These are phyloP conservation scores for Drosophila phalerata DNA, from an alignment of 2,888 invertebrate genomes.

Conservation along the genomic window DNA sequence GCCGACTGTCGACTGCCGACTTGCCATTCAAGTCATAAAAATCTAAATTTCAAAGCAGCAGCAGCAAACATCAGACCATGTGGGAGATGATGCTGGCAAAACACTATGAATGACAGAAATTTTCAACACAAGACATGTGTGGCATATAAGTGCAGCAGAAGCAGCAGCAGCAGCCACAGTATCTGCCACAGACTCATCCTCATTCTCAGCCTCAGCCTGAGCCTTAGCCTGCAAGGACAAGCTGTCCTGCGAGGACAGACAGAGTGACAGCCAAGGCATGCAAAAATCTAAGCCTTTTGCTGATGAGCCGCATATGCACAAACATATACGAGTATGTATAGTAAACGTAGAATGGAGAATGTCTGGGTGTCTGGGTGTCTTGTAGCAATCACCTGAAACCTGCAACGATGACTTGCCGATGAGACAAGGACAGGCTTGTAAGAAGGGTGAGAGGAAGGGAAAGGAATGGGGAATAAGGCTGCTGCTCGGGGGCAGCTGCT, in stretches of 20 bases:
- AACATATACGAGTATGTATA: neutral
- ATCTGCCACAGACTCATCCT: neutral
- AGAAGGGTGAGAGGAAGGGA: neutral
- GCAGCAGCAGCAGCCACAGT: conserved; percentile 17
- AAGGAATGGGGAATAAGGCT: conserved; percentile 6
- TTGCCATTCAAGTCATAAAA: conserved; percentile 61
- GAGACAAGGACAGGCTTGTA: conserved; percentile 17
- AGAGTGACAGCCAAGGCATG: conserved; percentile 59
- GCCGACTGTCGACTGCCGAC: conserved; percentile 44
- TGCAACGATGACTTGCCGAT: conserved; percentile 45
- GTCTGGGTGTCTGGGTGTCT: conserved; percentile 2
- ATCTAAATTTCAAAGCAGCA: conserved; percentile 78
- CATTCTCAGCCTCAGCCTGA: conserved; percentile 6
- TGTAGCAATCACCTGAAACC: conserved; percentile 70
- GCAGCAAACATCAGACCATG: conserved; percentile 39
- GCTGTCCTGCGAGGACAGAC: conserved; percentile 29
- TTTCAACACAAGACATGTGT: conserved; percentile 76
- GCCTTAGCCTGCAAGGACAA: conserved; percentile 24
- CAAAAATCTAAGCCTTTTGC: conserved; percentile 76
- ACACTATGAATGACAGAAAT: conserved; percentile 76
- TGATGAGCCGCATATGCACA: conserved; percentile 59
- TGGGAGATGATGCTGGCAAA: conserved; percentile 51
- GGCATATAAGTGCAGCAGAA: conserved; percentile 66
- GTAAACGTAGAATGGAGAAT: conserved; percentile 14
- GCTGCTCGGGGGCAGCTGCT: conserved; percentile 68